These are phyloP conservation scores for Diarsia rubi DNA, from an alignment of 2,888 invertebrate genomes.

Conservation along the genomic window DNA sequence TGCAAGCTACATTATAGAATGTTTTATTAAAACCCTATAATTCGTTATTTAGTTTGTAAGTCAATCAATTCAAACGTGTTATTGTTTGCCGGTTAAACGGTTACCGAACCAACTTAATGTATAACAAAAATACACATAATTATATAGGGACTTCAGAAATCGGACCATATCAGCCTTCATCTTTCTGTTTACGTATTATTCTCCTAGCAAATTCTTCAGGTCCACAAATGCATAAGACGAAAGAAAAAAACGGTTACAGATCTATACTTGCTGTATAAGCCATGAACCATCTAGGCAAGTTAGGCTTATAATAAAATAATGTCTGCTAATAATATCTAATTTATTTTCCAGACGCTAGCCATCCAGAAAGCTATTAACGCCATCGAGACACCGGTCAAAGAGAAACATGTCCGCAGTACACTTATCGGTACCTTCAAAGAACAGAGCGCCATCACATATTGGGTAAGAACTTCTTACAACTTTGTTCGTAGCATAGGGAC, in stretches of 20 bases:
- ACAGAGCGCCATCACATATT: constrained; percentile 97
- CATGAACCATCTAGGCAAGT: background rate
- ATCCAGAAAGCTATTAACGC: constrained; percentile 98
- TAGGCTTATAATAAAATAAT: background rate
- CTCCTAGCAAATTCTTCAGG: background rate
- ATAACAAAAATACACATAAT: background rate
- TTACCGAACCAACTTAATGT: background rate
- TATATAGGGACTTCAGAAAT: background rate
- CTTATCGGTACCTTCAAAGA: constrained; percentile 99
- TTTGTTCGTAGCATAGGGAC: background rate
- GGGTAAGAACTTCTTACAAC: constrained; percentile 89
- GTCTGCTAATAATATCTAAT: constrained; percentile 4
- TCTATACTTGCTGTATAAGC: background rate
- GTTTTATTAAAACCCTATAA: background rate
- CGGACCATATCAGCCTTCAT: background rate
- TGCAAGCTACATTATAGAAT: background rate
- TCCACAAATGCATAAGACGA: background rate
- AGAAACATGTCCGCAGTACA: constrained; percentile 99
- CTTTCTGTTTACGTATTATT: background rate
- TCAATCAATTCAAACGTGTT: background rate
- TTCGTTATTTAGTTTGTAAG: background rate
- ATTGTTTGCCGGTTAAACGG: background rate
- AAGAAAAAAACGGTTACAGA: background rate
- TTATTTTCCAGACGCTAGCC: constrained; percentile 93
- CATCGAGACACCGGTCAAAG: constrained; percentile 98